Base-by-base conservation (phyloP, 2,113 vertebrate genomes). In the Archilochus colubris region DNA sequence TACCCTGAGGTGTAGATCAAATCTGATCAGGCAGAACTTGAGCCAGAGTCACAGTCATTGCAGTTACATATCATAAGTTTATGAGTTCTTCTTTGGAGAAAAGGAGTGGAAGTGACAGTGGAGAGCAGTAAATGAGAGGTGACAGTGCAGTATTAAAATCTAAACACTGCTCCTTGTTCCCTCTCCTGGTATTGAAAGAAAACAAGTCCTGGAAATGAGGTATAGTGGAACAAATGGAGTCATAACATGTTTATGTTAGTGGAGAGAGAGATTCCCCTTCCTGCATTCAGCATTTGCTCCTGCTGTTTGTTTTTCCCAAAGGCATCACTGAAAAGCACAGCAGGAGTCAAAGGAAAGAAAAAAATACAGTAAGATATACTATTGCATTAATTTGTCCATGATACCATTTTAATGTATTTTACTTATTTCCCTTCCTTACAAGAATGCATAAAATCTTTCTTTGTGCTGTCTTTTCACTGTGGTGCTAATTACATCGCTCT, bases 141-240 rank as follows among this genome's bases (percentile, higher is more conserved):
- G 17, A 28, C 40, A 40, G 40, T 40, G 40, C 40, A 40, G 40
- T 40, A 40, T 40, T 40, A 40, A 40, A 40, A 40, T 40, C 40
- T 40, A 40, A 40, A 40, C 40, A 40, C 74, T 73, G 21, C 15
- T 82, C 5, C 28, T 18, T 73, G 8, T 40, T 6, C 1, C 4
- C 72, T 77, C 36, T 86, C 7, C 3, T 27, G 17, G 12, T 38
- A 22, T 64, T 78, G 64, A 84, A 74, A 89, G 33, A 18, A 82
- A 82, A 25, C 1, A 36, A 2, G 2, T 3, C 5, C 16, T 46
- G 9, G 21, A 10, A 76, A 30, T 5, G 6, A 7, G 19, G 11
- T n/a, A 21, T 30, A 48, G 57, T 16, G 16, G 18, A 87, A 5
- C 11, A 87, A 55, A 68, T 19, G 15, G 18, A 64, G 7, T 4